These are phyloP conservation scores for Doris montereyensis DNA, from an alignment of 2,888 invertebrate genomes.

Conservation along the genomic window DNA sequence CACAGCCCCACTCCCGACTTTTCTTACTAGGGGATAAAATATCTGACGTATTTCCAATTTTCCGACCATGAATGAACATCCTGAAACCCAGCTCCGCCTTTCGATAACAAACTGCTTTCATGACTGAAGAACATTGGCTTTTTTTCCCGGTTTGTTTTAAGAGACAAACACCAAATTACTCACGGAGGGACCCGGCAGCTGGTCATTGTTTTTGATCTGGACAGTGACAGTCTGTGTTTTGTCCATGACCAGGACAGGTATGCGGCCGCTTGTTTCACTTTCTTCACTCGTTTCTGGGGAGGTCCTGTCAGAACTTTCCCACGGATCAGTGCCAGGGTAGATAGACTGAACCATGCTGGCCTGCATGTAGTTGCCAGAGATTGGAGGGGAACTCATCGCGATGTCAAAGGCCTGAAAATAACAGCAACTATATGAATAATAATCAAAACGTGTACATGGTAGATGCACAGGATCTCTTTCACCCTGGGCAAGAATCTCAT, in stretches of 20 bases:
- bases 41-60: too few relatives aligned
- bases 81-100: too few relatives aligned
- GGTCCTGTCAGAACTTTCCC: not conserved
- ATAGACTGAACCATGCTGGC: constrained; percentile 39
- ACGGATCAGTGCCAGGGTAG: constrained; percentile 29
- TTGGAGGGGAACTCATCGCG: constrained; percentile 41
- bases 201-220: constrained; percentile 38
- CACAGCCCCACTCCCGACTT: too few relatives aligned
- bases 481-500: too few relatives aligned
- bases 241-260: constrained; percentile 35
- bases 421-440: not conserved
- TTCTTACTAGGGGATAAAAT: too few relatives aligned
- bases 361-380: constrained; percentile 37
- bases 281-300: not conserved
- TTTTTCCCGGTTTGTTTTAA: too few relatives aligned
- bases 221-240: constrained; percentile 36
- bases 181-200: constrained; percentile 37
- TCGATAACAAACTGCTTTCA: too few relatives aligned
- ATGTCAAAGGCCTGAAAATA: constrained; percentile 37
- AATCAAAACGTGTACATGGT: not conserved
- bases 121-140: too few relatives aligned
- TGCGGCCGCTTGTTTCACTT: not conserved
- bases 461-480: too few relatives aligned
- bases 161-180: too few relatives aligned
- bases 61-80: too few relatives aligned